Base-by-base conservation (phyloP, 2,797 vertebrate genomes). In the Acanthornis magna region DNA sequence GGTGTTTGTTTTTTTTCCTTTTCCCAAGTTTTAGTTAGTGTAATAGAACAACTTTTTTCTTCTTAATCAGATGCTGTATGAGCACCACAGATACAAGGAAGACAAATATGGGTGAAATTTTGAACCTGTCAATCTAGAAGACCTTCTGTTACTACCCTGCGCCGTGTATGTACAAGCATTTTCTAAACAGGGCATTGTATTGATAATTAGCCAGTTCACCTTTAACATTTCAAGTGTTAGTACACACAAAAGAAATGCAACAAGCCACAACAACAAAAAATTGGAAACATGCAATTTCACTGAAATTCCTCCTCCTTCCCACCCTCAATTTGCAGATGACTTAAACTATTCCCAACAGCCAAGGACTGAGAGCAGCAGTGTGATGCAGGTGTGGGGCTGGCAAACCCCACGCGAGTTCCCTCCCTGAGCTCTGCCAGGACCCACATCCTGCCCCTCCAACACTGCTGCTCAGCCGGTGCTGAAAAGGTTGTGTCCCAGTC, bases 191-290 rank as follows among this genome's bases (percentile, higher is more conserved):
- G 85, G 80, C 67, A 68, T 47, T 66, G 40, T 65, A 94, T 21
- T 90, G 43, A 87, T 91, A 91, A 96, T 93, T 71, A 97, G 91
- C 91, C 96, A 83, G 92, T 89, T 91, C 95, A 96, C 79, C 95
- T 94, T 97, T 91, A 97, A 93, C 72, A 87, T 97, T 74, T 97
- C 81, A 94, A 82, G 95, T 96, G 96, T 98, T 98, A 98, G 97
- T 98, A 96, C 81, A 94, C 96, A 96, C 95, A 96, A 96, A 96
- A 91, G 77, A 97, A 97, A 97, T 92, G 92, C 95, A 97, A 91
- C 96, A 97, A 97, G 97, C 96, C 96, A 98, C 95, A 96, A 94
- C 96, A 95, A 91, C 92, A 91, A 78, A 94, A 96, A 96, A 97
- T 27, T 40, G 45, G 81, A 79, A 97, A 95, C 97, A 98, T 98